Conservation (phyloP, 2,797 vertebrate species). For the Lacerta bilineata region DNA sequence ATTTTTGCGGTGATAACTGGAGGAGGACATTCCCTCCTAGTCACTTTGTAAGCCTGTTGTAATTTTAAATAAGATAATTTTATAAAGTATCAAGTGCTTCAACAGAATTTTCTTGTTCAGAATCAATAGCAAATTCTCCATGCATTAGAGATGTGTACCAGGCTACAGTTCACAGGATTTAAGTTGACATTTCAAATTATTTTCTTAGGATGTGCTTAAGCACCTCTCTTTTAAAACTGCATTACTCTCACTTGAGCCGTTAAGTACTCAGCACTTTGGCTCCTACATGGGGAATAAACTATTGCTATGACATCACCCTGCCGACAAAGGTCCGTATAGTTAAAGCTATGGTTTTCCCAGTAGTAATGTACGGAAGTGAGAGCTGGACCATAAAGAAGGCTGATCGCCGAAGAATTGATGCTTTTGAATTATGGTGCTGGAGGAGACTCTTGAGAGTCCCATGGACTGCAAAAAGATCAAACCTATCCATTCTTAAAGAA, state of each 20-base stretch:
- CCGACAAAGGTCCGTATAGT: too few relatives aligned
- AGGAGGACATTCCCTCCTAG: not conserved
- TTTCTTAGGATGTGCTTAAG: not conserved
- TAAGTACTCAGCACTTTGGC: not conserved
- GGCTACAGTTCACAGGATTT: not conserved
- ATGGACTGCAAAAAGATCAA: too few relatives aligned
- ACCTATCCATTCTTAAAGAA: too few relatives aligned
- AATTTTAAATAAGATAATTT: constrained; percentile 3
- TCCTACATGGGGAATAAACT: not conserved
- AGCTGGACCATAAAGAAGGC: too few relatives aligned
- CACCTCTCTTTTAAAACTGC: not conserved
- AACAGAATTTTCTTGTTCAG: not conserved
- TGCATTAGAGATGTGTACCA: not conserved
- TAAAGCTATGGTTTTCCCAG: too few relatives aligned
- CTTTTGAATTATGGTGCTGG: too few relatives aligned
- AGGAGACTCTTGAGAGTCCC: too few relatives aligned
- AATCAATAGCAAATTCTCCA: not conserved
- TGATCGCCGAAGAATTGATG: too few relatives aligned
- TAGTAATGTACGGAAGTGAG: too few relatives aligned
- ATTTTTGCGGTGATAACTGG: not conserved
- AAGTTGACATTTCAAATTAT: not conserved
- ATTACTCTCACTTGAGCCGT: not conserved
- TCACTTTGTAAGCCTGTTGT: not conserved
- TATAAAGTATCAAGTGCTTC: not conserved
- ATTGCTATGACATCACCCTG: too few relatives aligned